Evolutionary conservation across 2,888 invertebrate species (phyloP).

Genomic region (Venusia cambrica): DNA sequence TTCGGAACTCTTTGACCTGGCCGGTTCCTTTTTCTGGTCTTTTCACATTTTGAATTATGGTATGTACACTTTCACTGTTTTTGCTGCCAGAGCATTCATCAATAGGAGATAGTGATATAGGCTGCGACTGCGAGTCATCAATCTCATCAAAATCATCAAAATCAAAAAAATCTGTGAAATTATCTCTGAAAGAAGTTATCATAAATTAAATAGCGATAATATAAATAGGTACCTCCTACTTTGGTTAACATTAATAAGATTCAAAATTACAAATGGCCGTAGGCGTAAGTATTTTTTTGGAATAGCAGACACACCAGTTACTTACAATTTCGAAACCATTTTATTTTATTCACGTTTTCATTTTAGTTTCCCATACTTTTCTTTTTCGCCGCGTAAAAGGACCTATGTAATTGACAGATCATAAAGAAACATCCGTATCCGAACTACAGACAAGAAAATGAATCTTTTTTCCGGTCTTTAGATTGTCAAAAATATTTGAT

Average conservation of each 20-base stretch:
- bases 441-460: too few species aligned
- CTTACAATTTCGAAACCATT: slow-evolving; percentile 33
- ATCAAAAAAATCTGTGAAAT: slow-evolving; percentile 62
- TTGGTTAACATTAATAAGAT: too few species aligned
- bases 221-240: too few species aligned
- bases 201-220: neutral
- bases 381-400: too few species aligned
- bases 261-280: too few species aligned
- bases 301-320: neutral
- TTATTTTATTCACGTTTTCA: neutral
- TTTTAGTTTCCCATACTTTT: too few species aligned
- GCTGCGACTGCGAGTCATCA: slow-evolving; percentile 63
- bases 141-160: slow-evolving; percentile 49
- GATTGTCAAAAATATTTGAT: too few species aligned
- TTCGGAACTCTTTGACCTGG: slow-evolving; percentile 57
- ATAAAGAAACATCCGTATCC: too few species aligned
- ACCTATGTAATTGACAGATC: too few species aligned
- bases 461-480: too few species aligned
- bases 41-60: slow-evolving; percentile 9
- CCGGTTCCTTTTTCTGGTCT: slow-evolving; percentile 57
- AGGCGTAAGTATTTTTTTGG: neutral
- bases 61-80: too few species aligned
- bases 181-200: slow-evolving; percentile 40
- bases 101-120: slow-evolving; percentile 54
- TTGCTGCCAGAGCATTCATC: slow-evolving; percentile 18